Evolutionary conservation across 1,140 invertebrate genomes (phyloP).

Genomic region (Tribolium madens): DNA sequence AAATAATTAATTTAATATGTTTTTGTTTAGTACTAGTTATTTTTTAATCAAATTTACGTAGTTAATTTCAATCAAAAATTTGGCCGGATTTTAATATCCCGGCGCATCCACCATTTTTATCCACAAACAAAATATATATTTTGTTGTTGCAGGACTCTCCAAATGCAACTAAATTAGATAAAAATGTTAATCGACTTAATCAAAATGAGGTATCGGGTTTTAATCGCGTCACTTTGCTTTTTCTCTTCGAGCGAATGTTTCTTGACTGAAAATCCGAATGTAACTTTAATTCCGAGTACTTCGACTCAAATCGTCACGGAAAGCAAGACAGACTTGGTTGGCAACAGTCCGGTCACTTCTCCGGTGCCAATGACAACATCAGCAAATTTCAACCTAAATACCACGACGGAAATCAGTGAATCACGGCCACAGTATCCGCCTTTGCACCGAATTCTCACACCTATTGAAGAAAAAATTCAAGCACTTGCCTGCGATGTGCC

Average conservation of each 20-base stretch:
- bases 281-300: slow-evolving; percentile 38
- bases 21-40: slow-evolving; percentile 23
- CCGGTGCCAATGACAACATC: slow-evolving; percentile 36
- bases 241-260: neutral
- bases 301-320: slow-evolving; percentile 13
- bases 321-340: slow-evolving; percentile 12
- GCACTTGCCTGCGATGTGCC: slow-evolving; percentile 73
- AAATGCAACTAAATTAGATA: slow-evolving; percentile 10
- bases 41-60: slow-evolving; percentile 13
- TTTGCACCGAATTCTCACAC: slow-evolving; percentile 57
- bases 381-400: slow-evolving; percentile 44
- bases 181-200: neutral
- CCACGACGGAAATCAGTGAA: slow-evolving; percentile 32
- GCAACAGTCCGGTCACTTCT: slow-evolving; percentile 25
- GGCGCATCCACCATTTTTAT: neutral
- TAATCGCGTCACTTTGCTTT: slow-evolving; percentile 21
- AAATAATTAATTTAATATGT: slow-evolving; percentile 24
- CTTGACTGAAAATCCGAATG: slow-evolving; percentile 36
- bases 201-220: slow-evolving; percentile 39
- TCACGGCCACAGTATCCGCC: slow-evolving; percentile 39
- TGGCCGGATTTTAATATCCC: neutral
- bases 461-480: slow-evolving; percentile 71
- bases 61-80: slow-evolving; percentile 1
- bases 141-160: neutral
- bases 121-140: neutral